These are phyloP conservation scores for Odontomyia ornata DNA, from an alignment of 2,888 invertebrate species.

Conservation along the genomic window DNA sequence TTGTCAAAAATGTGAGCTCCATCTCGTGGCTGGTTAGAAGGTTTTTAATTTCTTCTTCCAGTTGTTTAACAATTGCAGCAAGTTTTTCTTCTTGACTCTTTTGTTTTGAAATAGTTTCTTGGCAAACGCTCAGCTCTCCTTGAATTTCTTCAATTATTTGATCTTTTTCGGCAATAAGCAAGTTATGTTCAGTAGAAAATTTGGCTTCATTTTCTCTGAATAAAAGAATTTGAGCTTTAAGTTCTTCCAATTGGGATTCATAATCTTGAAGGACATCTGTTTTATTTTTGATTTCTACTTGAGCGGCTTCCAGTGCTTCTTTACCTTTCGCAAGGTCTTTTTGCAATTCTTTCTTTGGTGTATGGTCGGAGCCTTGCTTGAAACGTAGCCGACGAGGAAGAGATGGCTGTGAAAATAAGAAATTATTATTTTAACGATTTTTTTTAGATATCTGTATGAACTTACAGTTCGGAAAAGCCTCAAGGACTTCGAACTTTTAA, in stretches of 20 bases:
- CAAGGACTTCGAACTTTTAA: conserved; percentile 50
- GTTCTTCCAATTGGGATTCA: conserved; percentile 65
- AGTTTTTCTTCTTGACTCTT: conserved; percentile 55
- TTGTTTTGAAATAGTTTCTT: conserved; percentile 56
- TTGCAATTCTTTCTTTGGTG: conserved; percentile 60
- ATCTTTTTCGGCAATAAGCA: conserved; percentile 55
- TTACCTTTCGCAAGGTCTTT: conserved; percentile 66
- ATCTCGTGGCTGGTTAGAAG: conserved; percentile 50
- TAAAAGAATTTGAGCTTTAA: conserved; percentile 64
- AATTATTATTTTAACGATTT: no score
- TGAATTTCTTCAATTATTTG: conserved; percentile 57
- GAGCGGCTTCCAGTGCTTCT: conserved; percentile 58
- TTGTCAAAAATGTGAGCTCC: conserved; percentile 49
- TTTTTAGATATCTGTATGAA: no score
- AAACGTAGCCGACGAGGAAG: conserved; percentile 63
- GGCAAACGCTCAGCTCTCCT: conserved; percentile 56
- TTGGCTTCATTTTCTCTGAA: conserved; percentile 60
- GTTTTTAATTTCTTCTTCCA: conserved; percentile 50
- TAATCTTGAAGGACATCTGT: conserved; percentile 66
- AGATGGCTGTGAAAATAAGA: conserved; percentile 61
- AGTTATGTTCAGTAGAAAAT: conserved; percentile 56
- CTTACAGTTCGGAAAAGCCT: conserved; percentile 52
- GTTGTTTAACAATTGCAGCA: conserved; percentile 50
- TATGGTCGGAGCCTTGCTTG: conserved; percentile 57
- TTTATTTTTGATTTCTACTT: conserved; percentile 67